Conservation (phyloP, 2,888 invertebrate species). For the Philhelius pedissequus region DNA sequence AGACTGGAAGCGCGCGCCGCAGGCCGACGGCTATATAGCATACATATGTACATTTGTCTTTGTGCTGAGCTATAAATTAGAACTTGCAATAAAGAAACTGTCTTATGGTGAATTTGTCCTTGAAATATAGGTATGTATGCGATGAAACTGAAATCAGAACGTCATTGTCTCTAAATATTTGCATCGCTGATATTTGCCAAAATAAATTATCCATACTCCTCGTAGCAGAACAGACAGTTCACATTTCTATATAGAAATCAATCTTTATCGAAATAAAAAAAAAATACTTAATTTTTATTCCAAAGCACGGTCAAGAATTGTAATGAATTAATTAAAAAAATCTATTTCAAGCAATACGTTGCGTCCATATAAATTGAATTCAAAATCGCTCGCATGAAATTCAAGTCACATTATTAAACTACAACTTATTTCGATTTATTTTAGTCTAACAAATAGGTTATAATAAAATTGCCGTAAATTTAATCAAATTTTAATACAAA, state of each 20-base stretch:
- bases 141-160: not conserved
- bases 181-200: not conserved
- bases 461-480: not conserved
- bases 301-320: not conserved
- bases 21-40: too few relatives aligned
- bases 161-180: not conserved
- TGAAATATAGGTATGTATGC: too few relatives aligned
- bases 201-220: too few relatives aligned
- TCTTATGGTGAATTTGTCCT: not conserved
- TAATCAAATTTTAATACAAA: not conserved
- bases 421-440: not conserved
- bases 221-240: not conserved
- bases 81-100: too few relatives aligned
- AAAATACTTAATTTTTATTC: not conserved
- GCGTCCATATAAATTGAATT: not conserved
- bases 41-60: too few relatives aligned
- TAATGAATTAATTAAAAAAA: not conserved
- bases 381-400: not conserved
- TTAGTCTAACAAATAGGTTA: not conserved
- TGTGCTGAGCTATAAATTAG: too few relatives aligned
- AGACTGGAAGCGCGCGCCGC: too few relatives aligned
- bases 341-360: not conserved
- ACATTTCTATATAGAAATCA: not conserved
- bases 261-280: not conserved
- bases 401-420: slow-evolving; percentile 4